A percentile compares a stretch with the other conserved stretches of the same genome.
These are phyloP conservation scores for Dascillus cervinus DNA, from an alignment of 2,888 invertebrate species.

Conservation along the genomic window DNA sequence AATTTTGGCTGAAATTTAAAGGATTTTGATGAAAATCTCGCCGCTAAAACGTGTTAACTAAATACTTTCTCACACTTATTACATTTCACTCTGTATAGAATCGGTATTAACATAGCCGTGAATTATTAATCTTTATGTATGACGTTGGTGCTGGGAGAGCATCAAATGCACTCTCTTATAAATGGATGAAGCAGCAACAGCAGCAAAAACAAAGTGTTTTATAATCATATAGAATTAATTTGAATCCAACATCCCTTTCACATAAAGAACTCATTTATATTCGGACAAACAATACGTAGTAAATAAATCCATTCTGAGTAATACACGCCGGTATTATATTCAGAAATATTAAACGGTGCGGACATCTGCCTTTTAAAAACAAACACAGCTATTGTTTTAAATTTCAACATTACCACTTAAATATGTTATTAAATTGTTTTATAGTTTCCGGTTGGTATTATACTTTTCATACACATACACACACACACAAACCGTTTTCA, in stretches of 20 bases:
- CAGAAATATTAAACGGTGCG: constrained; percentile 32
- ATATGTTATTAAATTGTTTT: constrained; percentile 44
- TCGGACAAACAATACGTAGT: constrained; percentile 35
- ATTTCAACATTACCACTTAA: constrained; percentile 40
- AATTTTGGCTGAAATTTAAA: no score
- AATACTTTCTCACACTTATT: no score
- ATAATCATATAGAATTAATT: constrained; percentile 29
- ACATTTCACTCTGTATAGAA: no score
- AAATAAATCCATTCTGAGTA: constrained; percentile 35
- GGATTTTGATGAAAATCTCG: no score
- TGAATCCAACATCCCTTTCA: constrained; percentile 29
- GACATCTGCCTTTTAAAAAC: constrained; percentile 37
- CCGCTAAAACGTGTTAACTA: no score
- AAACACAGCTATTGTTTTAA: constrained; percentile 39
- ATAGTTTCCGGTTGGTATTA: constrained; percentile 36
- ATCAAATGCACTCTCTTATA: no score
- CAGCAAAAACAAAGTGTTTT: no score
- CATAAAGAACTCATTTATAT: constrained; percentile 29
- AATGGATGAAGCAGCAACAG: no score
- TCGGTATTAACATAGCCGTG: no score
- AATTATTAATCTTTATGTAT: no score
- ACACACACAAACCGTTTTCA: no score
- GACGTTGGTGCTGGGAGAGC: no score
- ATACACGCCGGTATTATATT: constrained; percentile 30
- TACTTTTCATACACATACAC: constrained; percentile 28